Percentiles rank a stretch among this genome's conserved stretches.
Evolutionary conservation across 2,888 invertebrate species (phyloP).

Genomic region (Drosophila kanekoi): DNA sequence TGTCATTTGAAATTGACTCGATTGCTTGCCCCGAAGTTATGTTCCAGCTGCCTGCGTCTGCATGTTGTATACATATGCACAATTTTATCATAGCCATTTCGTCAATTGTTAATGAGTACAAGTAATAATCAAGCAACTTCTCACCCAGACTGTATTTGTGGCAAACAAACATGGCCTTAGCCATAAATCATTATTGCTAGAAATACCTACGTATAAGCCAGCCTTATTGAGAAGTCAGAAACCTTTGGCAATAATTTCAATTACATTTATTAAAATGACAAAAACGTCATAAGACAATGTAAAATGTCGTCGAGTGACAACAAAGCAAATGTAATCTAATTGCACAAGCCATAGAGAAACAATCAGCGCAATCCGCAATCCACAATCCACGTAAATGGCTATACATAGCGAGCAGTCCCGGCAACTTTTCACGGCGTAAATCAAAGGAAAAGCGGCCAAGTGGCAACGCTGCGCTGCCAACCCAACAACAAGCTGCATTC

Average conservation of each 20-base stretch:
- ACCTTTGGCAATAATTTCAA: conserved; percentile 35
- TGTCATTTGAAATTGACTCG: too few species aligned
- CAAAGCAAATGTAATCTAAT: conserved; percentile 61
- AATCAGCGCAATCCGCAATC: conserved; percentile 28
- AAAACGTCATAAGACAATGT: conserved; percentile 56
- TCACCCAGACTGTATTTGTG: neutral
- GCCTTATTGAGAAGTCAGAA: conserved; percentile 39
- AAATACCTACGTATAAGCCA: conserved; percentile 40
- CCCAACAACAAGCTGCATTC: conserved; percentile 63
- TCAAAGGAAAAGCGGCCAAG: conserved; percentile 77
- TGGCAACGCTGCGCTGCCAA: conserved; percentile 43
- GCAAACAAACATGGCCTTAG: conserved; percentile 30
- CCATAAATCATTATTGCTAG: conserved; percentile 61
- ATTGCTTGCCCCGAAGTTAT: too few species aligned
- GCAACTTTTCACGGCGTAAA: conserved; percentile 65
- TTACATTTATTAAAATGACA: conserved; percentile 36
- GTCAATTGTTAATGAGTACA: neutral
- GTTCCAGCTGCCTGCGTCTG: too few species aligned
- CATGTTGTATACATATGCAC: too few species aligned
- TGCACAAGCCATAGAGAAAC: conserved; percentile 33
- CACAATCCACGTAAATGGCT: conserved; percentile 37
- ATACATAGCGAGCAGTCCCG: conserved; percentile 36
- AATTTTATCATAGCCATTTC: too few species aligned
- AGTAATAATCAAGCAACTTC: conserved; percentile 7
- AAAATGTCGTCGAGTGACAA: conserved; percentile 51